Evolutionary conservation across 2,888 invertebrate species (phyloP), one percentile per base, ranked within the genome.

Genomic region (Rhynchonema sp.): DNA sequence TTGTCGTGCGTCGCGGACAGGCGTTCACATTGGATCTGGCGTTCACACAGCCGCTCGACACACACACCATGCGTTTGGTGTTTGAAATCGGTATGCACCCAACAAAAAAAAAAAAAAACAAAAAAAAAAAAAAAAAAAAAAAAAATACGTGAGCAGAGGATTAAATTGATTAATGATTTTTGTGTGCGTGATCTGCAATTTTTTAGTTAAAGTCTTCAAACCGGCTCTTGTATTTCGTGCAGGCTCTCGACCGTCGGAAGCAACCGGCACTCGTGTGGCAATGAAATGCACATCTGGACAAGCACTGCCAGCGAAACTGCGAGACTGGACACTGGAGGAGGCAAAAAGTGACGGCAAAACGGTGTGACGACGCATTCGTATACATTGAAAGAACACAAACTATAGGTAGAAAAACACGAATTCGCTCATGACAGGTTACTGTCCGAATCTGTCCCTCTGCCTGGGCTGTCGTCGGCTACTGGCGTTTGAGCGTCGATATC

Each of bases 1-100:
- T 64, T n/a, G 56, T 59, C 6, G 26, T 63, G 1, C 60, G 71
- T 13, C 61, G 71, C n/a, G 70, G 70, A n/a, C 63, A 66, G 23
- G 54, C 55, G 6, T 69, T 71, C 62, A 60, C 63, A n/a, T 2
- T 71, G n/a, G 64, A 61, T 9, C 65, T 70, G 54, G 29, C 29
- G 2, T 56, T 65, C 27, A 58, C 63, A 1, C 68, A 63, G 57
- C 61, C 64, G 30, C 60, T 59, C 26, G 60, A 59, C 1, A 62
- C 63, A 17, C 63, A 70, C 59, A 66, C 67, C 57, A 55, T 69
- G 28, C 62, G 61, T 26, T 30, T 71, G 1, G 27, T 62, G 1
- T 66, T 70, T 29, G 59, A 61, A 6, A 56, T 64, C 46, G 69
- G 70, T 70, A n/a, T n/a, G n/a, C n/a, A n/a, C n/a, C n/a, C n/a